Percentiles rank a stretch among this genome's conserved stretches.
These are phyloP conservation scores for Caenorhabditis virilis DNA, from an alignment of 2,888 invertebrate species.

Conservation along the genomic window DNA sequence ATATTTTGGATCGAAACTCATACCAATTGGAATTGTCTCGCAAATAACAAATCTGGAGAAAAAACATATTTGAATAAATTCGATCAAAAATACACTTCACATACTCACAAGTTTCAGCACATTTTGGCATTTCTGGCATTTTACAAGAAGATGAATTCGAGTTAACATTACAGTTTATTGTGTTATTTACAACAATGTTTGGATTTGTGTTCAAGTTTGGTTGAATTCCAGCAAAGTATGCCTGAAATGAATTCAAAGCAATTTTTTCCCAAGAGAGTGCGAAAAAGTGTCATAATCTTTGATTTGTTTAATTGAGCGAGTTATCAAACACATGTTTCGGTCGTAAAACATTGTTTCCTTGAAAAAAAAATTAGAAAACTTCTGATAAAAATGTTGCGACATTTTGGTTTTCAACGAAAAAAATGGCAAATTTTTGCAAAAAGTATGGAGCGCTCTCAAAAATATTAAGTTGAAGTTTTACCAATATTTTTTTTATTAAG, in stretches of 20 bases:
- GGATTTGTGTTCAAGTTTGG: constrained; percentile 16
- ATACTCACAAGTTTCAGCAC: constrained; percentile 52
- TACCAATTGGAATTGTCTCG: constrained; percentile 44
- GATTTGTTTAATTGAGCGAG: too few species aligned
- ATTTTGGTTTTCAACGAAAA: too few species aligned
- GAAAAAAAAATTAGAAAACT: not conserved
- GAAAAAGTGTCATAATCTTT: too few species aligned
- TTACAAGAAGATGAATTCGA: too few species aligned
- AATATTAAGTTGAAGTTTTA: too few species aligned
- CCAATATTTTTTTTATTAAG: too few species aligned
- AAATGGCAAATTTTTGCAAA: too few species aligned
- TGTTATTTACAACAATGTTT: constrained; percentile 6
- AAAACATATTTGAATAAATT: not conserved
- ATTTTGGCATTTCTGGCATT: constrained; percentile 32
- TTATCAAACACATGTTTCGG: not conserved
- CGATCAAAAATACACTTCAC: not conserved
- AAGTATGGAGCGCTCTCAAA: too few species aligned
- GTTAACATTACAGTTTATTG: too few species aligned
- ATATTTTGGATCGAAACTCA: constrained; percentile 38
- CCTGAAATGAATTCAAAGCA: constrained; percentile 14
- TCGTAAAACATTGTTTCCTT: not conserved
- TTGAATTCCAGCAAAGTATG: constrained; percentile 49
- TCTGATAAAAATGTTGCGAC: not conserved
- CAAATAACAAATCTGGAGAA: constrained; percentile 44
- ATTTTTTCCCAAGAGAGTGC: too few species aligned